Percentiles rank a stretch among this genome's conserved stretches.
Conservation (phyloP, 2,797 vertebrate genomes). For the Acipenser transmontanus region DNA sequence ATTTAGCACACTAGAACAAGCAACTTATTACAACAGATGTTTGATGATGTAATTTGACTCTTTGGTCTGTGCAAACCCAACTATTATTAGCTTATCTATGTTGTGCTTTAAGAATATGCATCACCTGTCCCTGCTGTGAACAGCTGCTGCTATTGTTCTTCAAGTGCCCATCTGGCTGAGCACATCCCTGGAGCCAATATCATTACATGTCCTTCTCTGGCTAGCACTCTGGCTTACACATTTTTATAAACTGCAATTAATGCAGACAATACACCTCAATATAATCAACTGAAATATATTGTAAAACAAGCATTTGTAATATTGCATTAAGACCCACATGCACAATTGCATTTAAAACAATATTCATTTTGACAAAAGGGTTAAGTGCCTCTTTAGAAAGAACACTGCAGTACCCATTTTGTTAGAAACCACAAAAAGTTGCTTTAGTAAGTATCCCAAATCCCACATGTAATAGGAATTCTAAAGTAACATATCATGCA, state of each 20-base stretch:
- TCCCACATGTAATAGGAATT: conserved; percentile 65
- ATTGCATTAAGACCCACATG: background rate
- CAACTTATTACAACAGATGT: conserved; percentile 52
- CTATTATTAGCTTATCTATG: conserved; percentile 50
- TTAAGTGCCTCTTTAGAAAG: conserved; percentile 38
- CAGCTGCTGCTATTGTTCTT: conserved; percentile 62
- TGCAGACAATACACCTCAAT: no score
- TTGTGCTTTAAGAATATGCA: conserved; percentile 42
- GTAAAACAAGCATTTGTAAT: background rate
- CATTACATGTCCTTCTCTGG: conserved; percentile 10
- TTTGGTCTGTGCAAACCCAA: conserved; percentile 32
- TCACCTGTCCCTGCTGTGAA: conserved; percentile 63
- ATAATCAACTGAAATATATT: background rate
- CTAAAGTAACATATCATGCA: conserved; percentile 60
- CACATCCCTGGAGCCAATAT: conserved; percentile 17
- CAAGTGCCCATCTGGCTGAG: conserved; percentile 46
- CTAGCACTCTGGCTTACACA: conserved; percentile 8
- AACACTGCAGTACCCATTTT: conserved; percentile 90
- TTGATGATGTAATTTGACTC: conserved; percentile 51
- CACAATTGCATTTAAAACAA: background rate
- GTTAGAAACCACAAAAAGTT: conserved; percentile 97
- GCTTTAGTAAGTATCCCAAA: conserved; percentile 77
- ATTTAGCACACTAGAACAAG: no score
- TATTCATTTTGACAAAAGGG: conserved; percentile 4
- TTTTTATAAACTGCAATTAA: background rate